Percentiles rank a stretch among this genome's conserved stretches.
Conservation (phyloP, 2,113 vertebrate genomes). For the Excalfactoria chinensis region DNA sequence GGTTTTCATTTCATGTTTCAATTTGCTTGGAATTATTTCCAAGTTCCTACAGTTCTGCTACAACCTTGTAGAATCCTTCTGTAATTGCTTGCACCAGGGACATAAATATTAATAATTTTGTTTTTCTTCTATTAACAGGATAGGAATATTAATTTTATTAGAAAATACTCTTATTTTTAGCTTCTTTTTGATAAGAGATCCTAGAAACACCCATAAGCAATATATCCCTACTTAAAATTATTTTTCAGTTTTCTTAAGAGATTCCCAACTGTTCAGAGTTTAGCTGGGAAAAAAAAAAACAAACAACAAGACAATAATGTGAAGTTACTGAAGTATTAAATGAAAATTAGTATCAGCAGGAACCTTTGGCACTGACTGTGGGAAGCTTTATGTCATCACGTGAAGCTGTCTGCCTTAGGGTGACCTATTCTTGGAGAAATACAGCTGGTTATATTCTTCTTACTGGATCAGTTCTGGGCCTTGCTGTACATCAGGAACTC, state of each 20-base stretch:
- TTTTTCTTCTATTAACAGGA: background rate
- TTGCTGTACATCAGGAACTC: background rate
- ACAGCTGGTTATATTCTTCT: background rate
- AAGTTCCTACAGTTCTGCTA: background rate
- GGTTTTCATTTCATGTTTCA: background rate
- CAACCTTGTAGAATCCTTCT: background rate
- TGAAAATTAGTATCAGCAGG: background rate
- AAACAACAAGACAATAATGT: background rate
- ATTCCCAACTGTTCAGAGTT: background rate
- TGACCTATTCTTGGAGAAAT: slow-evolving; percentile 12
- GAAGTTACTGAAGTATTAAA: background rate
- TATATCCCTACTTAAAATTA: background rate
- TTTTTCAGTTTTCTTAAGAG: background rate
- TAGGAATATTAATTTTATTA: background rate
- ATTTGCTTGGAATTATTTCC: background rate
- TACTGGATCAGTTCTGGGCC: background rate
- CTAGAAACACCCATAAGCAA: background rate
- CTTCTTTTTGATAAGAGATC: background rate
- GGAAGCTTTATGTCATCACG: background rate
- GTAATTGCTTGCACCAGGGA: background rate
- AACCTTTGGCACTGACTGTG: background rate
- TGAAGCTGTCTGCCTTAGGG: background rate
- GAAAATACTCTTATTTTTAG: background rate
- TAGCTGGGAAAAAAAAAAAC: background rate
- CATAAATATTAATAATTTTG: background rate